phyloP scores from a whole-genome alignment of 2,113 vertebrate species.

The Pseudopipra pipra region DNA sequence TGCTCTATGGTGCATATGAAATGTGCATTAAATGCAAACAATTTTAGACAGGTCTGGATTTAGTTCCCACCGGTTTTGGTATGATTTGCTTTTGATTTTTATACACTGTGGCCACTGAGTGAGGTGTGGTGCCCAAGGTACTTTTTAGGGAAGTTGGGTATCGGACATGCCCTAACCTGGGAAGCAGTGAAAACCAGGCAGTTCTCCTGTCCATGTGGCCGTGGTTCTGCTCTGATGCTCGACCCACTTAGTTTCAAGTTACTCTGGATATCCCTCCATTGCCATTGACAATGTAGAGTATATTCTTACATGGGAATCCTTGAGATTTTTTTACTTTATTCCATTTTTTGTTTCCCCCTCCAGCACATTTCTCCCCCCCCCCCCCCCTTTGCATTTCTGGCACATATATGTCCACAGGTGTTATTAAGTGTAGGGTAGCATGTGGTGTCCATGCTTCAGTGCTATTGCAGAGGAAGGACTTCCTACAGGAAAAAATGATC shows the following conservation, averaged over 20 bases:
- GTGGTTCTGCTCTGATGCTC: not conserved
- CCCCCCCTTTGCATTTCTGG: not conserved
- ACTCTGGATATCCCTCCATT: not conserved
- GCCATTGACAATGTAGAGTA: not conserved
- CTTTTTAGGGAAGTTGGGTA: not conserved
- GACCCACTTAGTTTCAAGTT: not conserved
- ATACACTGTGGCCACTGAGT: rapidly evolving
- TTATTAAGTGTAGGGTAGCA: conserved; percentile 63
- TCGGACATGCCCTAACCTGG: not conserved
- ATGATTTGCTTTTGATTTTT: not conserved
- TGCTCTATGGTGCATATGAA: not conserved
- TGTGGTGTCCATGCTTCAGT: conserved; percentile 62
- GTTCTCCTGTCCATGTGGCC: rapidly evolving
- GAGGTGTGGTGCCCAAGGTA: not conserved
- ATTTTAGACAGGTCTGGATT: conserved; percentile 33
- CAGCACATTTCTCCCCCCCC: not conserved
- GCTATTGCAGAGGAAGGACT: conserved; percentile 61
- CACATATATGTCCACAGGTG: conserved; percentile 40
- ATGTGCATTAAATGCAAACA: not conserved
- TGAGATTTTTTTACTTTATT: not conserved
- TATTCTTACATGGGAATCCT: not conserved
- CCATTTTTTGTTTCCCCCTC: not conserved
- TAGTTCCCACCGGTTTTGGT: not conserved
- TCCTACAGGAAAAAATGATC: conserved; percentile 70
- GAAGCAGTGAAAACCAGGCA: not conserved